Percentiles rank a stretch among this genome's conserved stretches.
phyloP scores from a whole-genome alignment of 1,140 invertebrate genomes.

The Bombus breviceps region DNA sequence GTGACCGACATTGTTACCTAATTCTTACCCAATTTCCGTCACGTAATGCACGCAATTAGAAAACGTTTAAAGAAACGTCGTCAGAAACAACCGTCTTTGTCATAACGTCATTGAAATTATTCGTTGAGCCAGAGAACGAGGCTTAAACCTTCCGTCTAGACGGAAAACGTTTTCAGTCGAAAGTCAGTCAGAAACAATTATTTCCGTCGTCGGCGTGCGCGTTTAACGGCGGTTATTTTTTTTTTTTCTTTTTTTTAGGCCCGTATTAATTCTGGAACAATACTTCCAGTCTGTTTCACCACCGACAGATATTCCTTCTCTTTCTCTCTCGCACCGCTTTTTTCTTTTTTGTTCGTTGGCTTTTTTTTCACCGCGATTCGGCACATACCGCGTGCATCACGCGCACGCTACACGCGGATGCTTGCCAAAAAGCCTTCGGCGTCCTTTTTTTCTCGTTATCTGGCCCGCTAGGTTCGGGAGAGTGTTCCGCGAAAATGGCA shows the following conservation, averaged over 20 bases:
- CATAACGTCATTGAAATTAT: not conserved
- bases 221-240: slow-evolving; percentile 22
- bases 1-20: slow-evolving; percentile 4
- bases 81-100: not conserved
- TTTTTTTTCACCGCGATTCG: slow-evolving; percentile 22
- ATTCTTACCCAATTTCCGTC: not conserved
- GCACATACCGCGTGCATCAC: slow-evolving; percentile 37
- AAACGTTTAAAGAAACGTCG: not conserved
- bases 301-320: slow-evolving; percentile 20
- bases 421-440: slow-evolving; percentile 56
- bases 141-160: not conserved
- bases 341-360: not conserved
- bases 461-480: slow-evolving; percentile 50
- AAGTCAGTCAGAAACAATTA: slow-evolving; percentile 37
- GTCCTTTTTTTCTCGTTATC: slow-evolving; percentile 48
- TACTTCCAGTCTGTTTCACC: slow-evolving; percentile 51
- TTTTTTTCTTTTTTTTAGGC: not conserved
- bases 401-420: slow-evolving; percentile 40
- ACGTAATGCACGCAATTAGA: not conserved
- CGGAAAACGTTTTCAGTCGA: slow-evolving; percentile 2
- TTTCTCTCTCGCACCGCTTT: not conserved
- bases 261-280: slow-evolving; percentile 53
- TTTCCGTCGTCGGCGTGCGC: not conserved
- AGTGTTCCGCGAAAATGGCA: slow-evolving; percentile 64
- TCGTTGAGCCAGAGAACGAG: not conserved